Evolutionary conservation across 2,113 vertebrate genomes (phyloP).

Genomic region (Cephalophus harveyi): DNA sequence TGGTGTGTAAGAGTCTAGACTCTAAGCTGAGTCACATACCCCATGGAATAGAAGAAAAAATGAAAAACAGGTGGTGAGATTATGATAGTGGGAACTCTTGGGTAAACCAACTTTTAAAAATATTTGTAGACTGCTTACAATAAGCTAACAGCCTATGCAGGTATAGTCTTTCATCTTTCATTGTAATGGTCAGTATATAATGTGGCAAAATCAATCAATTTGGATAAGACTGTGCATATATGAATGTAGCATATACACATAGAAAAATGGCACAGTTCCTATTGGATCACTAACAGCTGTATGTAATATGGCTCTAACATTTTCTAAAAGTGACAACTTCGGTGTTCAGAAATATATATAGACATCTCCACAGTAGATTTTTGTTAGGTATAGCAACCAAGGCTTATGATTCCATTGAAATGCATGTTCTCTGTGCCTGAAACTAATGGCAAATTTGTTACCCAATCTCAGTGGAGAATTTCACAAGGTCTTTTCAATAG

Average conservation of each 20-base stretch:
- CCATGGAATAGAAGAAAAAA: constrained; percentile 6
- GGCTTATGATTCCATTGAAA: background rate
- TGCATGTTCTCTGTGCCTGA: background rate
- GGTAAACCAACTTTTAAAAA: background rate
- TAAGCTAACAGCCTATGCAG: background rate
- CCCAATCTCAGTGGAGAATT: background rate
- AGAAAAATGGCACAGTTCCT: background rate
- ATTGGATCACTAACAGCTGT: background rate
- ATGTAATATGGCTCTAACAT: background rate
- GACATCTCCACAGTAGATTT: background rate
- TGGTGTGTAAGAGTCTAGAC: background rate
- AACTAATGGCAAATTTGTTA: background rate
- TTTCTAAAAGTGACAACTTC: background rate
- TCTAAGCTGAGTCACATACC: background rate
- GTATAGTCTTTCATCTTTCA: background rate
- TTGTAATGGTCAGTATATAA: background rate
- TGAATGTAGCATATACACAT: background rate
- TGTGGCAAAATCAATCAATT: background rate
- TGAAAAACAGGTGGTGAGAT: background rate
- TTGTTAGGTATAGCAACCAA: background rate
- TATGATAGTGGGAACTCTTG: background rate
- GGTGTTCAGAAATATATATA: background rate
- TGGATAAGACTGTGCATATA: background rate
- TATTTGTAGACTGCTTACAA: background rate
- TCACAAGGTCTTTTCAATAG: background rate